Evolutionary conservation across 2,888 invertebrate species (phyloP), one percentile per base, ranked within the genome.

Genomic region (Patella pellucida): DNA sequence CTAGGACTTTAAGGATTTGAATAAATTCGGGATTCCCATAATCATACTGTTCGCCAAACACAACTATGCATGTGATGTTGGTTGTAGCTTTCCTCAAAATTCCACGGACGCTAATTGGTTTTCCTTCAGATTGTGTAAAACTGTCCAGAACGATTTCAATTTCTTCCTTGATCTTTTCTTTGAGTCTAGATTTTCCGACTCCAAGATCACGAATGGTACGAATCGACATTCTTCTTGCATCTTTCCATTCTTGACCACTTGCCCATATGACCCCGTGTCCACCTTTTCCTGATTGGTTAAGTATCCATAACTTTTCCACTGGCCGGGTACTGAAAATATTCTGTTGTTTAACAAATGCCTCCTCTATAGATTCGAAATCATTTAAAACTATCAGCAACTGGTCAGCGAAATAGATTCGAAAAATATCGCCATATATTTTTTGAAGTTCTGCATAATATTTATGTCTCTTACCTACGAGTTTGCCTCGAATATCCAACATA

Each of bases 61-160:
- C 83, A 3, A 87, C 82, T 72, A 81, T 84, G 69, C 86, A 86
- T 19, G 86, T 86, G 52, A 86, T 85, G 71, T 86, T 87, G 14
- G 84, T 81, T 2, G 84, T 83, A 3, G 84, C 85, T 3, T 84
- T 84, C 69, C 81, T 75, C 12, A 87, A 70, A 11, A 78, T 79
- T 0, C 80, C 78, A n/a, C 82, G 82, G 14, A 85, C 75, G 27
- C 79, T 62, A 7, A 83, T 74, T 1, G 82, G 81, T 9, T 72
- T 56, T 9, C 31, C 62, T 12, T 79, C 71, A 27, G 80, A 73
- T 14, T 74, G 75, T 19, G 67, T 75, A 12, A 86, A 69, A 3
- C 81, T 77, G 3, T 78, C 77, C 41, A 78, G 50, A 14, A 86
- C 76, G 9, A 83, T 82, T 16, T 68, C 51, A 3, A 83, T 81